These are phyloP conservation scores for Tichodroma muraria DNA, from an alignment of 2,113 vertebrate species.

Conservation along the genomic window DNA sequence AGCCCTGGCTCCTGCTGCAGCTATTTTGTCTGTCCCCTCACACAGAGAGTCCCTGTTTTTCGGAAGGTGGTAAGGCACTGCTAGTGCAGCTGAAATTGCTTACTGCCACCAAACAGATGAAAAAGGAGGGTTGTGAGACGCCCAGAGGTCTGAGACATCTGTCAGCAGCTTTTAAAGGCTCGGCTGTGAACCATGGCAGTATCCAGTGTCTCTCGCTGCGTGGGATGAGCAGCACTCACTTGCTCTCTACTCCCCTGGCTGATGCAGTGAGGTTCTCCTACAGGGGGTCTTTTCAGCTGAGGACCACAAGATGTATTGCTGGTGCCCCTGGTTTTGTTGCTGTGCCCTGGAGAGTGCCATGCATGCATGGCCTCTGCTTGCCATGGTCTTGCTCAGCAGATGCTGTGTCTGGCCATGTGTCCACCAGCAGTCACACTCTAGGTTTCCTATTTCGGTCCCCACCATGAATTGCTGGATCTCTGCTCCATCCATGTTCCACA, in stretches of 20 bases:
- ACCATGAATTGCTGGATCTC: background rate
- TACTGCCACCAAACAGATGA: background rate
- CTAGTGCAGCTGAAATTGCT: background rate
- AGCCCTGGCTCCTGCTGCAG: background rate
- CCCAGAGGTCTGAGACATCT: background rate
- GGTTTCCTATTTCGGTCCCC: background rate
- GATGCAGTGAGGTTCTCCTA: background rate
- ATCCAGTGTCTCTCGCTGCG: background rate
- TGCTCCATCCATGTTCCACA: fast-evolving
- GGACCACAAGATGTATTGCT: background rate
- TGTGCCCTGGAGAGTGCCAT: background rate
- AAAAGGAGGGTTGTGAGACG: background rate
- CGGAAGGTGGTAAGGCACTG: background rate
- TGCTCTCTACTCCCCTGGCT: background rate
- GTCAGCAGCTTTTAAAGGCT: background rate
- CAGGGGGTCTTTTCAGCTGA: background rate
- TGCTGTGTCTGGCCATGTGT: background rate
- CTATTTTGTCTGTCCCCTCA: background rate
- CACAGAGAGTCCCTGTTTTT: background rate
- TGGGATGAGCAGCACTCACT: background rate
- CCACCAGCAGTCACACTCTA: background rate
- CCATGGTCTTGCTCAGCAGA: background rate
- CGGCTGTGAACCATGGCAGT: background rate
- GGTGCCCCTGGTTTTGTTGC: background rate
- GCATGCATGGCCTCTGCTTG: background rate